These are phyloP conservation scores for Aleadryas rufinucha DNA, from an alignment of 2,113 vertebrate genomes.

Conservation along the genomic window DNA sequence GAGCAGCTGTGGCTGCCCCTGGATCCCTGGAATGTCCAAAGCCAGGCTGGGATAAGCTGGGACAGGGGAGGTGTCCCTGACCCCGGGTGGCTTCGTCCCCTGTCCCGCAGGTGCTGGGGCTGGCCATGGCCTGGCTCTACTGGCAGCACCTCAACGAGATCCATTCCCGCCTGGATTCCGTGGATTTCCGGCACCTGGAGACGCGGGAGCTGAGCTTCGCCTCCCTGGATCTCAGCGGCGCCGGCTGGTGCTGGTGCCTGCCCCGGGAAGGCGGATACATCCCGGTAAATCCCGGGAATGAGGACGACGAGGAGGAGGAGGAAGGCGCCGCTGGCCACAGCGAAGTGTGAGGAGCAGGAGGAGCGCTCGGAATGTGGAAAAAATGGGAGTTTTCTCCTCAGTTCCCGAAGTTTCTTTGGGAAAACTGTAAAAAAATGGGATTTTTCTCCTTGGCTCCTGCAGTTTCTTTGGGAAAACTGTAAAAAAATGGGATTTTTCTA, in stretches of 20 bases:
- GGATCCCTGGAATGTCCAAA: too few relatives aligned
- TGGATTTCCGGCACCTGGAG: conserved; percentile 77
- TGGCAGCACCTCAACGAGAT: conserved; percentile 84
- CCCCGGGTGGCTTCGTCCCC: background rate
- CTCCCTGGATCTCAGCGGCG: conserved; percentile 79
- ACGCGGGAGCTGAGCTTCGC: conserved; percentile 61
- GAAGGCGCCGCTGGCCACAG: background rate
- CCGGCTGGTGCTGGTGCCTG: conserved; percentile 88
- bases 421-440: background rate
- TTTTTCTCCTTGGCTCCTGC: background rate
- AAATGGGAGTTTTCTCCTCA: accelerated
- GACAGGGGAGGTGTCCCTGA: background rate
- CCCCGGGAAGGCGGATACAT: conserved; percentile 85
- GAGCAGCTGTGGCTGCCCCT: background rate
- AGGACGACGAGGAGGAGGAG: background rate
- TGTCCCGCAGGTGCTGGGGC: conserved; percentile 75
- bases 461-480: background rate
- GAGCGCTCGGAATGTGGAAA: background rate
- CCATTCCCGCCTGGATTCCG: conserved; percentile 72
- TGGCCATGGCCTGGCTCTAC: conserved; percentile 82
- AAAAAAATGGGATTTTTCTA: background rate
- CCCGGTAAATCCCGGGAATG: conserved; percentile 53
- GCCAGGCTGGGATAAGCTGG: too few relatives aligned
- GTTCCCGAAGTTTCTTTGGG: background rate
- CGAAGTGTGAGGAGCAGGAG: background rate